Conservation (phyloP, 2,113 vertebrate species). For the Patagioenas fasciata region DNA sequence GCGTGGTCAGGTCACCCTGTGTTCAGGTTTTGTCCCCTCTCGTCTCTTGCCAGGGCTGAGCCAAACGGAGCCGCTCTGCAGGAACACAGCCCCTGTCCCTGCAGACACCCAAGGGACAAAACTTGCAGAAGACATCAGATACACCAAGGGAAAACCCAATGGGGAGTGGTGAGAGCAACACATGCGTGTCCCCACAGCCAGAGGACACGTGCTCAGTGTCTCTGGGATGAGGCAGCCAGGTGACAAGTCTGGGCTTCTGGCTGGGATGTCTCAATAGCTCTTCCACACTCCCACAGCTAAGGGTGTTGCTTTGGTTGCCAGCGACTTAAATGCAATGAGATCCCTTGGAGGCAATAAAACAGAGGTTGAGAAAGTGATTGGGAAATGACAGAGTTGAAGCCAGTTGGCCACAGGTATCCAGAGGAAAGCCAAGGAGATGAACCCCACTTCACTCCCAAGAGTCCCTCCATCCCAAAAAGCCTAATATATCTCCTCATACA, state of each 20-base stretch:
- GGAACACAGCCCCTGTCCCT: not conserved
- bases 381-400: not conserved
- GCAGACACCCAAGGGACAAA: not conserved
- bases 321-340: not conserved
- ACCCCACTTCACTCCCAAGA: not conserved
- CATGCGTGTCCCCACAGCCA: accelerated
- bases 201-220: not conserved
- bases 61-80: accelerated
- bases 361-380: not conserved
- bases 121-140: not conserved
- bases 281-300: not conserved
- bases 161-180: not conserved
- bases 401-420: not conserved
- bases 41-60: not conserved
- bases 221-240: not conserved
- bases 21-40: not conserved
- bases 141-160: accelerated
- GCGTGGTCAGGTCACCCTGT: accelerated
- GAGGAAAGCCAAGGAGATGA: not conserved
- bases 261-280: not conserved
- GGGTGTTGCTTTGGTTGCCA: not conserved
- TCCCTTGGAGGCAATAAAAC: not conserved
- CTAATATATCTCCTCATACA: not conserved
- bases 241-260: not conserved
- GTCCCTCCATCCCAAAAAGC: not conserved